phyloP scores from a whole-genome alignment of 2,113 vertebrate genomes.

The Centropus unirufus region DNA sequence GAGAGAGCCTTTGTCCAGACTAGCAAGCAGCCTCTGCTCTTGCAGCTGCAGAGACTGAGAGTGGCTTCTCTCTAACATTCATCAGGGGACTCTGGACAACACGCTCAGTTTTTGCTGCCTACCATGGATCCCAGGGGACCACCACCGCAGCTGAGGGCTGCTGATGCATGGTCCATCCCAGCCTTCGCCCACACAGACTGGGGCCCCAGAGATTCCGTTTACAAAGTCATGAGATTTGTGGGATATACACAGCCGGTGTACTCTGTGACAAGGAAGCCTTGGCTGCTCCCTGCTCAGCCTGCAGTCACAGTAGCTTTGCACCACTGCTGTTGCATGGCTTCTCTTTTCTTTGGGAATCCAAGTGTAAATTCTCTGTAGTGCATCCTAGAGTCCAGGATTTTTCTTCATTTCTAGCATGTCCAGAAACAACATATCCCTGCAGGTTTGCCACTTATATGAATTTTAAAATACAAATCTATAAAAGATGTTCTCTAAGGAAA shows the following conservation, averaged over 20 bases:
- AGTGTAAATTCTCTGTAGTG: not conserved
- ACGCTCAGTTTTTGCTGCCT: not conserved
- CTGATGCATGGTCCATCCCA: not conserved
- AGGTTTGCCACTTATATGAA: not conserved
- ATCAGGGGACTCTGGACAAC: not conserved
- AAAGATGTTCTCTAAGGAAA: not conserved
- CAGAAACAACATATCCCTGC: not conserved
- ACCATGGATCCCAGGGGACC: not conserved
- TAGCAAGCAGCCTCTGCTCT: not conserved
- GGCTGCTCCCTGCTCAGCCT: not conserved
- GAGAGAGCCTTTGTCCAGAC: not conserved
- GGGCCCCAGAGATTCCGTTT: not conserved
- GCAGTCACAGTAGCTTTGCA: rapidly evolving
- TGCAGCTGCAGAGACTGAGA: rapidly evolving
- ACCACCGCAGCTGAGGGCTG: rapidly evolving
- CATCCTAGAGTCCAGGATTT: not conserved
- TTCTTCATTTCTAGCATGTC: not conserved
- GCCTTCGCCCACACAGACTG: rapidly evolving
- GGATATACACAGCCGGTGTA: rapidly evolving
- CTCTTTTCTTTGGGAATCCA: not conserved
- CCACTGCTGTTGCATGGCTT: rapidly evolving
- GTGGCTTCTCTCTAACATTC: not conserved
- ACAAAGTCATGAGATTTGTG: rapidly evolving
- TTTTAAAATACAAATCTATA: not conserved
- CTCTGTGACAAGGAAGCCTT: not conserved